Conservation (phyloP, 2,113 vertebrate genomes). For the Microtus montanus region DNA sequence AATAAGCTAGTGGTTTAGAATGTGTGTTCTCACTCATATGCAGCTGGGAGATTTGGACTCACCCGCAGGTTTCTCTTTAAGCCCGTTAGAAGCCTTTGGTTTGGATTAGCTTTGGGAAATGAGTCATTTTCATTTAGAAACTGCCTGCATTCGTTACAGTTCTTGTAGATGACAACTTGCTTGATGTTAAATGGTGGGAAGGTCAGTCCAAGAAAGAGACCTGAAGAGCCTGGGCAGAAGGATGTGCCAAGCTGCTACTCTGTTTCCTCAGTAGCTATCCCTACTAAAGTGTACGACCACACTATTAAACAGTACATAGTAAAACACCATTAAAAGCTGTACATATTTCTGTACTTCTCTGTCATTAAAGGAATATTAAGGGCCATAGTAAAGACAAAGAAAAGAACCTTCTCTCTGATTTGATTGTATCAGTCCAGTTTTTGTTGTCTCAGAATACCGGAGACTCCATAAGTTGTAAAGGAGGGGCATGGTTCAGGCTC, state of each 20-base stretch:
- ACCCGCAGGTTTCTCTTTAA: not conserved
- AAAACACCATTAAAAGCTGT: not conserved
- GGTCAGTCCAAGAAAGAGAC: not conserved
- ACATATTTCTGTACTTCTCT: not conserved
- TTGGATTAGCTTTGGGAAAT: not conserved
- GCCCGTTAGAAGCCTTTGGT: not conserved
- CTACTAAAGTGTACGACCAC: not conserved
- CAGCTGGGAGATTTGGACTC: not conserved
- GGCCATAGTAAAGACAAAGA: not conserved
- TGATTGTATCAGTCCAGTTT: not conserved
- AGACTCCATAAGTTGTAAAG: not conserved
- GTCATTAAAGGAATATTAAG: slow-evolving; percentile 3
- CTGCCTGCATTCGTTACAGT: not conserved
- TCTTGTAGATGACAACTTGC: not conserved
- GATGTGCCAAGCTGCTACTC: not conserved
- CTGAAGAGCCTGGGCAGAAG: not conserved
- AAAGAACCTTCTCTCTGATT: not conserved
- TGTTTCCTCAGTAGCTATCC: not conserved
- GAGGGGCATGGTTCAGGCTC: not conserved
- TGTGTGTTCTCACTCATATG: not conserved
- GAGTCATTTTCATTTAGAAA: slow-evolving; percentile 35
- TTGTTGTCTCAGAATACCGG: not conserved
- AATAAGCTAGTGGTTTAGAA: not conserved
- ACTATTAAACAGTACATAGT: not conserved
- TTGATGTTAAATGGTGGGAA: not conserved